Evolutionary conservation across 2,113 vertebrate species (phyloP).

Genomic region (Euleptes europaea): DNA sequence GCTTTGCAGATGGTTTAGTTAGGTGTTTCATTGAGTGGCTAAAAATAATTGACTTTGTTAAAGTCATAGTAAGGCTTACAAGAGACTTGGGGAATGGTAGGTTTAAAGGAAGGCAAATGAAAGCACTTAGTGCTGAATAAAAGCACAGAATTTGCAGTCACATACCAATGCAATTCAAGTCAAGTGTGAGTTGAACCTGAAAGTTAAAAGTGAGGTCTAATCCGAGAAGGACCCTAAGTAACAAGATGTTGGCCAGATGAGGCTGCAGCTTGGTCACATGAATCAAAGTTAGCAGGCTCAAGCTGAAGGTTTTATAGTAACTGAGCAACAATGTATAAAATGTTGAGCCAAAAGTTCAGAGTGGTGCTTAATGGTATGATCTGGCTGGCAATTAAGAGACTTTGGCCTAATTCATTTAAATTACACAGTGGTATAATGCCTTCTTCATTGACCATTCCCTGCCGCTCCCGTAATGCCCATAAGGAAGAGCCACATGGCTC

Average conservation of each 20-base stretch:
- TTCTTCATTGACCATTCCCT: not conserved
- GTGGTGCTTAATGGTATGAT: not conserved
- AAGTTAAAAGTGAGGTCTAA: fast-evolving
- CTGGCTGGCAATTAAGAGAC: not conserved
- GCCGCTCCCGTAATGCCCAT: not conserved
- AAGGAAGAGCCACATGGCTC: not conserved
- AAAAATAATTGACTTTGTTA: not conserved
- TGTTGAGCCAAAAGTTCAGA: not conserved
- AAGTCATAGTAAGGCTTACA: not conserved
- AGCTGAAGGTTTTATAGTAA: not conserved
- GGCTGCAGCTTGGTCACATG: not conserved
- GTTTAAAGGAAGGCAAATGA: too few relatives aligned
- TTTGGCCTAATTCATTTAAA: not conserved
- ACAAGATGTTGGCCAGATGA: not conserved
- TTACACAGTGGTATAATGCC: not conserved
- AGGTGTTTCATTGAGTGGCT: not conserved
- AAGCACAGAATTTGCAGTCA: not conserved
- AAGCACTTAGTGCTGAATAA: too few relatives aligned
- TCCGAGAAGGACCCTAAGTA: not conserved
- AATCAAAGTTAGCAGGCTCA: not conserved
- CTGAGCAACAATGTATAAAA: not conserved
- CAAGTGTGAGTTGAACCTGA: conserved; percentile 6
- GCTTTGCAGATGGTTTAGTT: not conserved
- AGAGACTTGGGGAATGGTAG: not conserved
- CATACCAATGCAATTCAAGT: not conserved